phyloP scores from a whole-genome alignment of 1,140 invertebrate species.

The Temnothorax curvispinosus region DNA sequence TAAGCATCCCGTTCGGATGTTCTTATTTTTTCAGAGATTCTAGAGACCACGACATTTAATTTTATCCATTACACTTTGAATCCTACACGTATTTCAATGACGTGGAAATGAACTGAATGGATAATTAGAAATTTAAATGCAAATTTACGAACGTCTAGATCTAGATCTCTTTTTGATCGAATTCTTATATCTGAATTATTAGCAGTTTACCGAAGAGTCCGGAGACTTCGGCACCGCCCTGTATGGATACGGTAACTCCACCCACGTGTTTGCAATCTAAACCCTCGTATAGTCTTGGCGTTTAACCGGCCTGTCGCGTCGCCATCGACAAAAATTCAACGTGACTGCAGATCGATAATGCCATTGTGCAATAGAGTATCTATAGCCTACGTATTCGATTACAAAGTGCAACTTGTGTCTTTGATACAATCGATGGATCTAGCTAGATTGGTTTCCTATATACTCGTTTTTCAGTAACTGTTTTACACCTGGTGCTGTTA shows the following conservation, averaged over 20 bases:
- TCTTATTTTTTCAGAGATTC: not conserved
- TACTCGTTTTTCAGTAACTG: not conserved
- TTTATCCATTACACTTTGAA: not conserved
- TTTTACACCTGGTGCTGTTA: slow-evolving; percentile 15
- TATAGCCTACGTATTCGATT: slow-evolving; percentile 34
- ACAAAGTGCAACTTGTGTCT: slow-evolving; percentile 37
- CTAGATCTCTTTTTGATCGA: not conserved
- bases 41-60: not conserved
- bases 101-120: not conserved
- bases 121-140: not conserved
- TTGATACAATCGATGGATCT: slow-evolving; percentile 30
- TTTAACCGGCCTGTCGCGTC: slow-evolving; percentile 19
- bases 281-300: slow-evolving; percentile 20
- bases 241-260: slow-evolving; percentile 35
- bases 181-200: not conserved
- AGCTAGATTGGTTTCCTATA: slow-evolving; percentile 5
- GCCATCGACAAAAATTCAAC: slow-evolving; percentile 58
- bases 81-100: not conserved
- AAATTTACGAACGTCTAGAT: not conserved
- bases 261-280: slow-evolving; percentile 48
- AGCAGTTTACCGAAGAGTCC: no score
- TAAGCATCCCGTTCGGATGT: not conserved
- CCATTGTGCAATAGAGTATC: slow-evolving; percentile 47
- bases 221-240: not conserved
- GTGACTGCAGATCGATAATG: slow-evolving; percentile 51